A percentile compares a stretch with the other conserved stretches of the same genome.
Conservation (phyloP, 1,140 invertebrate genomes). For the Cryptotermes secundus region DNA sequence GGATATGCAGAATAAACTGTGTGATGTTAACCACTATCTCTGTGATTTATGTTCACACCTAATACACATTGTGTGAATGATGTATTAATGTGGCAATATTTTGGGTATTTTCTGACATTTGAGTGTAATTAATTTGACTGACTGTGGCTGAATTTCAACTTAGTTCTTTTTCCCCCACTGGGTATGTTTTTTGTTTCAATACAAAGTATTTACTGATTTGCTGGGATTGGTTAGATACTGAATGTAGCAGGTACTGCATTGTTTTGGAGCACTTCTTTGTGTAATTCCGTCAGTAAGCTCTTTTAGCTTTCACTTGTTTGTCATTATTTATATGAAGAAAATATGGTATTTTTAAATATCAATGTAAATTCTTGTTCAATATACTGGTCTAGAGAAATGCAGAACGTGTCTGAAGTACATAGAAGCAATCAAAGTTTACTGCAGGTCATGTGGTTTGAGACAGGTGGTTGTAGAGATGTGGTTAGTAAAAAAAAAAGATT, state of each 20-base stretch:
- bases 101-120: too few relatives aligned
- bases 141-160: too few relatives aligned
- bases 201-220: too few relatives aligned
- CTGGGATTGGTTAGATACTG: neutral
- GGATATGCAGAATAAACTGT: too few relatives aligned
- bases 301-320: constrained; percentile 19
- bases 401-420: neutral
- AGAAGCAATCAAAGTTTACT: neutral
- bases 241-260: neutral
- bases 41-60: too few relatives aligned
- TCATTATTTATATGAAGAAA: neutral
- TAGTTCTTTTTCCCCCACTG: too few relatives aligned
- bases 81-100: too few relatives aligned
- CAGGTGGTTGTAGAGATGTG: neutral
- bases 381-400: neutral
- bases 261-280: too few relatives aligned
- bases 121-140: too few relatives aligned
- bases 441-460: neutral
- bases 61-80: too few relatives aligned
- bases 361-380: neutral
- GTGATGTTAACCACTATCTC: too few relatives aligned
- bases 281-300: neutral
- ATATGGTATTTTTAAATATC: neutral
- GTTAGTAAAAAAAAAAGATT: neutral
- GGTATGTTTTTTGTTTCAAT: too few relatives aligned